These are phyloP conservation scores for Distichodus sexfasciatus DNA, from an alignment of 2,797 vertebrate species.

Conservation along the genomic window DNA sequence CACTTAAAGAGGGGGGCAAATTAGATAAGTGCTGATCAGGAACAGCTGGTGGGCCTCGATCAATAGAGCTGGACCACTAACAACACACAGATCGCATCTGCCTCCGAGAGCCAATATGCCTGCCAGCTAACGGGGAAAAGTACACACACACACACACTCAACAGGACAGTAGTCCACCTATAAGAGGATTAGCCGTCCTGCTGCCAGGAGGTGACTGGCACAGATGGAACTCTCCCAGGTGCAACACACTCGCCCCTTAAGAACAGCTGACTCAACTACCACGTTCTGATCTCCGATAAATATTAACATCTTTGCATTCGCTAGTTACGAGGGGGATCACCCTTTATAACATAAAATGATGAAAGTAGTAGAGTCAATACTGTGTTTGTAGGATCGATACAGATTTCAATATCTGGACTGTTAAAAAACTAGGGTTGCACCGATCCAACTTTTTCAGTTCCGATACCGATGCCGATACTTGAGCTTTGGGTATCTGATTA, in stretches of 20 bases:
- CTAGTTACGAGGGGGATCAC: too few relatives aligned
- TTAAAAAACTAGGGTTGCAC: too few relatives aligned
- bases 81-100: slow-evolving; percentile 46
- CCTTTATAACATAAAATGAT: too few relatives aligned
- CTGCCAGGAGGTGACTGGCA: slow-evolving; percentile 64
- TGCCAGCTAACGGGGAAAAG: slow-evolving; percentile 35
- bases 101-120: slow-evolving; percentile 37
- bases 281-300: background rate
- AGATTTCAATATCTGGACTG: too few relatives aligned
- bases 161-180: slow-evolving; percentile 47
- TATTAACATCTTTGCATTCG: background rate
- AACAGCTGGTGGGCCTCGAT: slow-evolving; percentile 74
- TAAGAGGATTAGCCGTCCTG: slow-evolving; percentile 72
- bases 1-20: slow-evolving; percentile 64
- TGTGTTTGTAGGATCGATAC: too few relatives aligned
- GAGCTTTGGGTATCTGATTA: too few relatives aligned
- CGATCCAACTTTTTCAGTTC: too few relatives aligned
- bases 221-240: slow-evolving; percentile 59
- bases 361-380: too few relatives aligned
- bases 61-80: slow-evolving; percentile 58
- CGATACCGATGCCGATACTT: too few relatives aligned
- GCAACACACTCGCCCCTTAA: slow-evolving; percentile 4
- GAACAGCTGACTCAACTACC: slow-evolving; percentile 28
- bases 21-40: slow-evolving; percentile 66
- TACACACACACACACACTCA: slow-evolving; percentile 38